Evolutionary conservation across 2,113 vertebrate genomes (phyloP), one percentile per base, ranked within the genome.

Genomic region (human): DNA sequence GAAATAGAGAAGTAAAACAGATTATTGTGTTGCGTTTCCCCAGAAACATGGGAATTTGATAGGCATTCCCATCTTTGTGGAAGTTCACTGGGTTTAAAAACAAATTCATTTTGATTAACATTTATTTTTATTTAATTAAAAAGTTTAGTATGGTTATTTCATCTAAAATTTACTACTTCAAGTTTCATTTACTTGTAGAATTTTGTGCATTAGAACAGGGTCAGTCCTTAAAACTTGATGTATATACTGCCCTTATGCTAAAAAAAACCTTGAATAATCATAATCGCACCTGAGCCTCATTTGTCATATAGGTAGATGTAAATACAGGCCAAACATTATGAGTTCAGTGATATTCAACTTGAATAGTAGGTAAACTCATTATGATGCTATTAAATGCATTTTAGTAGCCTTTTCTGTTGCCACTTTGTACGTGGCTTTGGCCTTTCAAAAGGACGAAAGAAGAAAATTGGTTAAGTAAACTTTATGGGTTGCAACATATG

Each of bases 41-140:
- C 30, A 81, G 72, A 90, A 94, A 76, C 18, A 32, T 35, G 72
- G 43, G 30, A 23, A 87, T 79, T 76, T 23, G 55, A 76, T 89
- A 32, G 43, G 52, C 23, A 59, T 93, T 88, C 70, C 90, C 48
- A 70, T 86, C 70, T 76, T 79, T 43, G 35, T 76, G 38, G n/a
- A 89, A 86, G 7, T 84, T 92, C 79, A 66, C 50, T 59, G 22
- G 38, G 50, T 81, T 68, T 35, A 35, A 68, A 68, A 72, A 32
- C 52, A 64, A 79, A 93, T 89, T 52, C 73, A 85, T 93, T 95
- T 88, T 88, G n/a, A 48, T 95, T 38, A 91, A 73, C 3, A 27
- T 40, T 75, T 55, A 38, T 84, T 98, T 86, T 97, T n/a, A 80
- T 92, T 96, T 90, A 76, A 59, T 45, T 89, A n/a, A 94, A 94